Percentiles rank a stretch among this genome's conserved stretches.
phyloP scores from a whole-genome alignment of 2,113 vertebrate genomes.

The Campylomormyrus tamandua region DNA sequence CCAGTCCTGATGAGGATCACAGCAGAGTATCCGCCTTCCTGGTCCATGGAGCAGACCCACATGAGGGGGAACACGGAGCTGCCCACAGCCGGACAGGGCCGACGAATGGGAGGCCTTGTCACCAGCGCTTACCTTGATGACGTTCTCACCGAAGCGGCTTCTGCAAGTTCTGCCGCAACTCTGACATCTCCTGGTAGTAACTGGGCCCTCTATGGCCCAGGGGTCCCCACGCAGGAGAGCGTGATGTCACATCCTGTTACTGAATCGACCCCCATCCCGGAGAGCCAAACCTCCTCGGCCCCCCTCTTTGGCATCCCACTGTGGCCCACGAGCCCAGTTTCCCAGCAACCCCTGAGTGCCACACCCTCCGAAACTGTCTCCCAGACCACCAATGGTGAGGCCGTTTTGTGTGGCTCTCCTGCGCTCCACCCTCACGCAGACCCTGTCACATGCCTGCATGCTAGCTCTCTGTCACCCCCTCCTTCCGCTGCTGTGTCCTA shows the following conservation, averaged over 20 bases:
- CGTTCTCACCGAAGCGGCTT: neutral
- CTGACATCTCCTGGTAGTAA: constrained; percentile 28
- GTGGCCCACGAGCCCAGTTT: constrained; percentile 60
- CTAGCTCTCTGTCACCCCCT: constrained; percentile 71
- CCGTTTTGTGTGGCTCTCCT: constrained; percentile 55
- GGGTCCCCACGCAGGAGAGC: constrained; percentile 42
- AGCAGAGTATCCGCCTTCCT: neutral
- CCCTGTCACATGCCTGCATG: constrained; percentile 73
- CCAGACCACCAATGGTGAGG: constrained; percentile 92
- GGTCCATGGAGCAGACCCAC: constrained; percentile 9
- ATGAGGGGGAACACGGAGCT: neutral
- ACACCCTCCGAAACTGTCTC: constrained; percentile 58
- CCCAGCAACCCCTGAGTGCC: constrained; percentile 37
- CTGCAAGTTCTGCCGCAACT: neutral
- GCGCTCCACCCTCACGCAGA: constrained; percentile 38
- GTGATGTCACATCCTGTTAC: constrained; percentile 29
- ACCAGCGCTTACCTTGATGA: constrained; percentile 7
- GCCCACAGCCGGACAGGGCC: constrained; percentile 8
- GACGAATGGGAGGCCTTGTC: constrained; percentile 25
- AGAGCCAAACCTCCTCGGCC: constrained; percentile 56
- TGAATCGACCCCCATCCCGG: constrained; percentile 38
- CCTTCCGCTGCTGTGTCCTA: constrained; percentile 72
- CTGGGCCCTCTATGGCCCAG: constrained; percentile 40
- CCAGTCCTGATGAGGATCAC: neutral
- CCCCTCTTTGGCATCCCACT: constrained; percentile 57